Percentiles rank a stretch among this genome's conserved stretches.
Conservation (phyloP, 2,113 vertebrate genomes). For the Litocranius walleri region DNA sequence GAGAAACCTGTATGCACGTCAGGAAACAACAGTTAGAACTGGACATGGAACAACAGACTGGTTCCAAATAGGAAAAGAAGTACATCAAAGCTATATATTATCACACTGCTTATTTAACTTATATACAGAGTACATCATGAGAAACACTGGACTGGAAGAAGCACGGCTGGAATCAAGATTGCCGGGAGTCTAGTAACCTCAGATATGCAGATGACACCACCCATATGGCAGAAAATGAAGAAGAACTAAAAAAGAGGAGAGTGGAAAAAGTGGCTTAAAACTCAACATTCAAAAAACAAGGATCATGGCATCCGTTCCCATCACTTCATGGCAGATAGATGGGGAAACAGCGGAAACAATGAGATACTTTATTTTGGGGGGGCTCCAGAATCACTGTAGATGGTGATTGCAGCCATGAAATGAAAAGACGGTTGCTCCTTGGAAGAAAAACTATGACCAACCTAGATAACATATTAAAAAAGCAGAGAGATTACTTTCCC, state of each 20-base stretch:
- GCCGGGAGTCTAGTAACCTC: neutral
- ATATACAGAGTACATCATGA: neutral
- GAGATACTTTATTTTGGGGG: neutral
- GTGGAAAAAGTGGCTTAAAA: neutral
- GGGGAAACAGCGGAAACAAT: neutral
- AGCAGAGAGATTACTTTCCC: neutral
- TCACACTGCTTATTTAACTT: neutral
- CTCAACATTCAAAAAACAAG: neutral
- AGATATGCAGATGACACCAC: neutral
- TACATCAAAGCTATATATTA: neutral
- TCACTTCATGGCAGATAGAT: neutral
- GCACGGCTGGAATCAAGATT: neutral
- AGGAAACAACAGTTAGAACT: neutral
- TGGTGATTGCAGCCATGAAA: neutral
- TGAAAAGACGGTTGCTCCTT: neutral
- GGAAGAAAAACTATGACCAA: neutral
- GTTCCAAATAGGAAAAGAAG: neutral
- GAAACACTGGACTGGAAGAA: neutral
- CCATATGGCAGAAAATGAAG: neutral
- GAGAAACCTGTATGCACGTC: neutral
- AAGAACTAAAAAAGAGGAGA: neutral
- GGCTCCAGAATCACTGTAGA: neutral
- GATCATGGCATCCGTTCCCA: neutral
- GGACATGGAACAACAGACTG: neutral
- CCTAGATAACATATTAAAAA: neutral